Evolutionary conservation across 1,140 invertebrate genomes (phyloP).

Genomic region (Palaemon carinicauda): DNA sequence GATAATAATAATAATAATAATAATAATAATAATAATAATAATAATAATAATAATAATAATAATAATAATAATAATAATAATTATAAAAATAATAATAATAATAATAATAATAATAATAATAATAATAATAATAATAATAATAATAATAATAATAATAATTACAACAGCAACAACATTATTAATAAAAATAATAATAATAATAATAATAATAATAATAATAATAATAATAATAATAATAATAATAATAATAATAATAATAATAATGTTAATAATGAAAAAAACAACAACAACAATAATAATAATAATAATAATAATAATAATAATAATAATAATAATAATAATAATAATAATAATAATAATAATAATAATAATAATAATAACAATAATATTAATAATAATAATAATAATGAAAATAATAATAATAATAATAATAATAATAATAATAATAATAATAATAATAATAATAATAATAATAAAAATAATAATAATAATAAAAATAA

Average conservation of each 20-base stretch:
- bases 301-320: slow-evolving; percentile 23
- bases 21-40: no score
- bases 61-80: no score
- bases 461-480: no score
- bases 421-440: no score
- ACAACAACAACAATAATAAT: slow-evolving; percentile 6
- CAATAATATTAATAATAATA: no score
- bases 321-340: slow-evolving; percentile 30
- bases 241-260: not conserved
- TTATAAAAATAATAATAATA: no score
- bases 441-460: no score
- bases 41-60: no score
- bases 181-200: not conserved
- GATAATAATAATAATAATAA: no score
- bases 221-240: not conserved
- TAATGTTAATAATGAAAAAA: not conserved
- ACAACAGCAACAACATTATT: not conserved
- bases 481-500: no score
- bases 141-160: not conserved
- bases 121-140: not conserved
- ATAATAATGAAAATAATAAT: no score
- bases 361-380: slow-evolving; percentile 4
- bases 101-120: no score
- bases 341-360: slow-evolving; percentile 21
- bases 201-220: not conserved